Conservation (phyloP, 2,797 vertebrate species). For the Sebastes trivittatus region DNA sequence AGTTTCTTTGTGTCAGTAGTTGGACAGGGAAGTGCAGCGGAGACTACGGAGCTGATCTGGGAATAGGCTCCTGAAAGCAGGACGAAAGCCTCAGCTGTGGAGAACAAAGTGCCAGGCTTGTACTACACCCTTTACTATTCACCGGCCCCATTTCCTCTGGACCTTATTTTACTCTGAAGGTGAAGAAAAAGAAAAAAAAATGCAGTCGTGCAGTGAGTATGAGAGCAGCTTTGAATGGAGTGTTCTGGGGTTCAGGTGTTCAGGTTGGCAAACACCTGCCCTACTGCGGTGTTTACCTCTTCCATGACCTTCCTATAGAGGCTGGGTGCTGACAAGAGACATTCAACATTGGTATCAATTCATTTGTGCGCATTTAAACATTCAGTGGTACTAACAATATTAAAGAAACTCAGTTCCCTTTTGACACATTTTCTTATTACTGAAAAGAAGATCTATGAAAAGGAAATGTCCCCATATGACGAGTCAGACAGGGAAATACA, state of each 20-base stretch:
- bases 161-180: slow-evolving; percentile 46
- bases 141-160: slow-evolving; percentile 56
- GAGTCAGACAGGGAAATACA: slow-evolving; percentile 4
- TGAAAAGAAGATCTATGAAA: neutral
- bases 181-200: neutral
- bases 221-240: slow-evolving; percentile 34
- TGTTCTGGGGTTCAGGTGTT: slow-evolving; percentile 45
- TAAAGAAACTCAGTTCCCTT: neutral
- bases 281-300: slow-evolving; percentile 13
- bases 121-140: slow-evolving; percentile 52
- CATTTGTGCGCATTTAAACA: neutral
- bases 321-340: neutral
- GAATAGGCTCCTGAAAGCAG: slow-evolving; percentile 64
- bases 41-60: slow-evolving; percentile 40
- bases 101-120: slow-evolving; percentile 66
- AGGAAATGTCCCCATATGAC: neutral
- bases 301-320: slow-evolving; percentile 12
- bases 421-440: neutral
- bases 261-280: slow-evolving; percentile 38
- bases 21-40: slow-evolving; percentile 14
- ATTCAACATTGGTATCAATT: neutral
- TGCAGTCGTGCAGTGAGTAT: neutral
- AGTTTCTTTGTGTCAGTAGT: slow-evolving; percentile 37
- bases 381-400: neutral
- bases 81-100: slow-evolving; percentile 68